Conservation (phyloP, 1,140 invertebrate species). For the Drosophila suzukii region DNA sequence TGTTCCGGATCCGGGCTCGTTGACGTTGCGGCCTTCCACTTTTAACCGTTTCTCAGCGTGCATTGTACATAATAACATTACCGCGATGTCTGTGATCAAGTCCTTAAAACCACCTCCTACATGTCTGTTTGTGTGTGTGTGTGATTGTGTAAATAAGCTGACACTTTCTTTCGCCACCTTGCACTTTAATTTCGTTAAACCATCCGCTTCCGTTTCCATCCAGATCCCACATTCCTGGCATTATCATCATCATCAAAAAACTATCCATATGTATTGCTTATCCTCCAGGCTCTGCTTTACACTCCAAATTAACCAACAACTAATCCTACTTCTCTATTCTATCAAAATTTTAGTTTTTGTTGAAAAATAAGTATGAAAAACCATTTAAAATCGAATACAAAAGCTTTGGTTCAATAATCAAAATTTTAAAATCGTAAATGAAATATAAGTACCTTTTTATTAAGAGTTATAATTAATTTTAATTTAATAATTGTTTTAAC, state of each 20-base stretch:
- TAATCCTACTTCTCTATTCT: slow-evolving; percentile 3
- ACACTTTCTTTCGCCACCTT: slow-evolving; percentile 9
- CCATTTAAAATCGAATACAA: not conserved
- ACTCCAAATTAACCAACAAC: slow-evolving; percentile 27
- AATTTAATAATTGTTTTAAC: too few relatives aligned
- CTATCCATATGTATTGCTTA: slow-evolving; percentile 26
- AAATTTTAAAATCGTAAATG: too few relatives aligned
- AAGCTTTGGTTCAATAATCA: too few relatives aligned
- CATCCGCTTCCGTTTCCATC: slow-evolving; percentile 30
- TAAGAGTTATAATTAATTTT: too few relatives aligned
- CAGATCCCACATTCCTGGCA: slow-evolving; percentile 18
- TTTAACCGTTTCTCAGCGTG: slow-evolving; percentile 31
- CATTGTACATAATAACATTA: slow-evolving; percentile 42
- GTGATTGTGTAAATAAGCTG: slow-evolving; percentile 24
- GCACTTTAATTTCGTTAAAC: slow-evolving; percentile 17
- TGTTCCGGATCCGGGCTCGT: slow-evolving; percentile 22
- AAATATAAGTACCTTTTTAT: too few relatives aligned
- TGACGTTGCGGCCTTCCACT: slow-evolving; percentile 44
- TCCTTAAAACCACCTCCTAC: slow-evolving; percentile 10
- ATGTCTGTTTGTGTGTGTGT: slow-evolving; percentile 36
- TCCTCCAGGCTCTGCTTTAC: slow-evolving; percentile 41
- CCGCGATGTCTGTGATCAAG: slow-evolving; percentile 28
- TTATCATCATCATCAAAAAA: slow-evolving; percentile 24
- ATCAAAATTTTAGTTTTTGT: not conserved
- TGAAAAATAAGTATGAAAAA: slow-evolving; percentile 8